These are phyloP conservation scores for Plotosus lineatus DNA, from an alignment of 2,113 vertebrate species.

Conservation along the genomic window DNA sequence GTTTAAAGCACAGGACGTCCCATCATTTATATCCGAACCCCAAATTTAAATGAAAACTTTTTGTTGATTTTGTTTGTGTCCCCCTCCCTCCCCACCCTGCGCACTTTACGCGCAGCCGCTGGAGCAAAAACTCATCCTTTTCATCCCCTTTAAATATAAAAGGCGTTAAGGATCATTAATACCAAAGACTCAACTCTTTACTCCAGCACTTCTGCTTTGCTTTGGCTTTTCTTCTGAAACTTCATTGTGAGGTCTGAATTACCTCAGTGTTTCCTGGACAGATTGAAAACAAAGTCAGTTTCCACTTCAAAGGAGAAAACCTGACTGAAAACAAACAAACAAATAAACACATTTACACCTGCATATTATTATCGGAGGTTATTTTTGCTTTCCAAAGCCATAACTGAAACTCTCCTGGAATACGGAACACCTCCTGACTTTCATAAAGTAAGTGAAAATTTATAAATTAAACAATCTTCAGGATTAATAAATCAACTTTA, in stretches of 20 bases:
- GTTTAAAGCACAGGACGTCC: background rate
- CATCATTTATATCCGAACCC: background rate
- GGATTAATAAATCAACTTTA: no score
- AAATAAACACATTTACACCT: background rate
- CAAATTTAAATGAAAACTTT: background rate
- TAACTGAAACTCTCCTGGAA: conserved; percentile 30
- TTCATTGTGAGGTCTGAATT: conserved; percentile 63
- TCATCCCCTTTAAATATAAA: background rate
- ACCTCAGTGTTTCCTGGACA: conserved; percentile 71
- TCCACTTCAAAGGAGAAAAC: conserved; percentile 66
- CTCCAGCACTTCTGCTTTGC: conserved; percentile 53
- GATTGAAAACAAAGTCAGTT: conserved; percentile 45
- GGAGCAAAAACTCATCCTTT: background rate
- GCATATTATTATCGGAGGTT: conserved; percentile 35
- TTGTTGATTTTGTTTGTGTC: background rate
- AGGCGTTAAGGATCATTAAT: conserved; percentile 52
- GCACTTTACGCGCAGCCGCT: conserved; percentile 24
- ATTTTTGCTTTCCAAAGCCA: conserved; percentile 68
- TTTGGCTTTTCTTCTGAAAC: conserved; percentile 43
- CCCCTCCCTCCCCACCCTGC: no score
- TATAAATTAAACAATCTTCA: background rate
- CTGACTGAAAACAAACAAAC: conserved; percentile 27
- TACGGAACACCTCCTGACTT: conserved; percentile 73
- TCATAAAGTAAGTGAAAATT: conserved; percentile 73
- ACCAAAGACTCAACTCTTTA: conserved; percentile 74